Conservation (phyloP, 1,140 invertebrate species). For the Amphibalanus amphitrite region DNA sequence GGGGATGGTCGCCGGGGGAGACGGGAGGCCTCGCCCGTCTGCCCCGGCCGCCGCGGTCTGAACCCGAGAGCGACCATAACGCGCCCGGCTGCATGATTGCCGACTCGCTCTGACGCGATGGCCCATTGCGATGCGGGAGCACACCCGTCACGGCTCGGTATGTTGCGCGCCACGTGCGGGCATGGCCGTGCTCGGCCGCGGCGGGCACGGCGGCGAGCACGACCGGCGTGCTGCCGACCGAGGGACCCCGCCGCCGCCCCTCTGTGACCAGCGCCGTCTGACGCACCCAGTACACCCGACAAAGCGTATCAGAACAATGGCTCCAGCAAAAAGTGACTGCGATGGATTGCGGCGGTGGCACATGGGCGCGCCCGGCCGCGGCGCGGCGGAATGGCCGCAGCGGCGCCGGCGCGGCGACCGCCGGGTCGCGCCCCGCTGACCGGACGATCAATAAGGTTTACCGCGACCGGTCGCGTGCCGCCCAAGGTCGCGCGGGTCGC, state of each 20-base stretch:
- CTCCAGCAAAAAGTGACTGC: not conserved
- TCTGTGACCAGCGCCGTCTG: not conserved
- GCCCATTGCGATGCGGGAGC: not conserved
- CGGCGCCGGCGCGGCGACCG: too few relatives aligned
- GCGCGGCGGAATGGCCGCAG: not conserved
- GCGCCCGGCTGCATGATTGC: not conserved
- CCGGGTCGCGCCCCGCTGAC: too few relatives aligned
- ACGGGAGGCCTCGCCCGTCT: too few relatives aligned
- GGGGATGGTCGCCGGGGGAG: not conserved
- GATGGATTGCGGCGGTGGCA: not conserved
- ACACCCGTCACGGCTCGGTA: not conserved
- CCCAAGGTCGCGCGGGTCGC: not conserved
- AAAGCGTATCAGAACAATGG: not conserved
- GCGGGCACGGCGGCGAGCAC: not conserved
- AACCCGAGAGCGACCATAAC: not conserved
- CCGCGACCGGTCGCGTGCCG: not conserved
- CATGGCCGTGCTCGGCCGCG: too few relatives aligned
- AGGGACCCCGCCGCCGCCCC: not conserved
- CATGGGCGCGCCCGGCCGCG: not conserved
- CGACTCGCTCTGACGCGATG: not conserved
- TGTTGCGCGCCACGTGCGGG: too few relatives aligned
- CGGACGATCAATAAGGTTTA: not conserved
- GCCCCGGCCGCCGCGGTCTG: too few relatives aligned
- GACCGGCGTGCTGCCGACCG: too few relatives aligned
- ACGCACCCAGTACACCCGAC: not conserved